A percentile compares a stretch with the other conserved stretches of the same genome.
Evolutionary conservation across 2,888 invertebrate species (phyloP).

Genomic region (Beris chalybata): DNA sequence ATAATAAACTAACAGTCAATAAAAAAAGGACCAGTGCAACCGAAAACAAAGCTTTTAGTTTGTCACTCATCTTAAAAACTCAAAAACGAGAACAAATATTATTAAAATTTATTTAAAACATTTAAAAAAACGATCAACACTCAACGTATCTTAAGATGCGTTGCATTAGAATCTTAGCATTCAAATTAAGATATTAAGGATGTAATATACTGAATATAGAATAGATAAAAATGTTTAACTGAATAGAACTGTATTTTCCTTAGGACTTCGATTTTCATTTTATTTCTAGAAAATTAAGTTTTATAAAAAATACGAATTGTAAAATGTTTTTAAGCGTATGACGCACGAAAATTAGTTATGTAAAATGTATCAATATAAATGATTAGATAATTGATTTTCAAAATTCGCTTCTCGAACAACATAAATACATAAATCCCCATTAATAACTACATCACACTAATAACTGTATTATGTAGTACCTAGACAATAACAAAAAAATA

Average conservation of each 20-base stretch:
- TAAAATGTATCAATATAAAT: neutral
- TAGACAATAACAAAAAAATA: constrained; percentile 29
- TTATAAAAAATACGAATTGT: neutral
- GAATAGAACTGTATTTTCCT: neutral
- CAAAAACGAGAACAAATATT: too few species aligned
- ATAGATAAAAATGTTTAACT: neutral
- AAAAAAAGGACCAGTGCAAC: too few species aligned
- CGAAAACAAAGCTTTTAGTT: too few species aligned
- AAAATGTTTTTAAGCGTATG: too few species aligned
- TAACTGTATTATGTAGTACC: constrained; percentile 22
- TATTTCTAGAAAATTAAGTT: neutral
- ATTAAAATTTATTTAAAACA: too few species aligned
- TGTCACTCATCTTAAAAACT: too few species aligned
- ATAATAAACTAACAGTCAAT: too few species aligned
- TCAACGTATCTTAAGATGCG: constrained; percentile 3
- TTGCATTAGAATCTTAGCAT: neutral
- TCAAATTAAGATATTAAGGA: too few species aligned
- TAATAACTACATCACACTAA: constrained; percentile 21
- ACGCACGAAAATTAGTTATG: neutral
- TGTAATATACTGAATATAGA: neutral
- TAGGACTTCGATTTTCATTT: neutral
- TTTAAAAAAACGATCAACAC: too few species aligned
- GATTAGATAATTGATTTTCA: constrained; percentile 1
- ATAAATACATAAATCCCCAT: constrained; percentile 16
- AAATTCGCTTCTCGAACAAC: constrained; percentile 6